Evolutionary conservation across 2,797 vertebrate species (phyloP).

Genomic region (Danio jaintianensis): DNA sequence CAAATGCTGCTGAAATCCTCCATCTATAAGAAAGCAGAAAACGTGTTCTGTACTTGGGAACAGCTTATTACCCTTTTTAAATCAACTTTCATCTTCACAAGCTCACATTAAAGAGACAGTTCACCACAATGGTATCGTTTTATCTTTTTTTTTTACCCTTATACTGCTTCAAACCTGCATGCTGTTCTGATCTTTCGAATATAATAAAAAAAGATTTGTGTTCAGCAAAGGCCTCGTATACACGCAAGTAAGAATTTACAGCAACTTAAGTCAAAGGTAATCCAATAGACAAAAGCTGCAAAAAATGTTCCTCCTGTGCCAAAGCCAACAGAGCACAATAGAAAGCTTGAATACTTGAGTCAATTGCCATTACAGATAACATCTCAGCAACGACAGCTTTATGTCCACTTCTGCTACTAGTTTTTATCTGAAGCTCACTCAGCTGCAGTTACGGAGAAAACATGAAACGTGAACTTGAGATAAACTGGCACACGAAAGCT

Average conservation of each 20-base stretch:
- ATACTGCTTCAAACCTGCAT: background rate
- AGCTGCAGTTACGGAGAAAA: background rate
- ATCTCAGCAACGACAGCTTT: conserved; percentile 28
- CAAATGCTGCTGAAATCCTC: too few relatives aligned
- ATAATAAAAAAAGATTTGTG: background rate
- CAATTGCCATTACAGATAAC: background rate
- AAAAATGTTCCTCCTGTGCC: background rate
- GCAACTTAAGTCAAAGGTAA: background rate
- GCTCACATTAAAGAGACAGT: background rate
- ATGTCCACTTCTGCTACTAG: background rate
- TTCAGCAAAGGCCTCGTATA: background rate
- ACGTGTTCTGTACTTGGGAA: background rate
- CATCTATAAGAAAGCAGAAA: too few relatives aligned
- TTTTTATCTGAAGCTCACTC: background rate
- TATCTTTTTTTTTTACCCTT: background rate
- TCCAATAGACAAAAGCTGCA: background rate
- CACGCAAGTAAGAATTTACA: background rate
- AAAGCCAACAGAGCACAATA: background rate
- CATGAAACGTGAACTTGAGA: conserved; percentile 9
- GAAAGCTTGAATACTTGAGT: background rate
- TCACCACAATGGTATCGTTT: background rate
- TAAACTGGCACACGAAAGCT: background rate
- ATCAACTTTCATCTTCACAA: background rate
- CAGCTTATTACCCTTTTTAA: background rate
- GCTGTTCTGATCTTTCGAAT: background rate